Percentiles rank a stretch among this genome's conserved stretches.
phyloP scores from a whole-genome alignment of 2,888 invertebrate genomes.

The Acholoe squamosa region DNA sequence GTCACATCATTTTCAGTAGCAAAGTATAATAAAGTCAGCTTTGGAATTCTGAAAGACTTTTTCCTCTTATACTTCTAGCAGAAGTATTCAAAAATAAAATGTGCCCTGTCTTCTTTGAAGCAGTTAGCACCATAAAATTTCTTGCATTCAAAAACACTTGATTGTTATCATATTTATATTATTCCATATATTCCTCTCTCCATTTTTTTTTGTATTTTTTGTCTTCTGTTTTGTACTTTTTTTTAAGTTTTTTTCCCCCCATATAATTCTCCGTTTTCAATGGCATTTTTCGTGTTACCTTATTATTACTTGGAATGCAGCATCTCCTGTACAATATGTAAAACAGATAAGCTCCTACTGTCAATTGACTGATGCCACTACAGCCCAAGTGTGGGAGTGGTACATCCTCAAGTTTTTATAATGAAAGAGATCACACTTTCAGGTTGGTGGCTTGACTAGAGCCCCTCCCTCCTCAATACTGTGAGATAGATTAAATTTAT shows the following conservation, averaged over 20 bases:
- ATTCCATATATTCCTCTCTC: conserved; percentile 55
- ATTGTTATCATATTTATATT: conserved; percentile 62
- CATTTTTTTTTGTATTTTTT: conserved; percentile 59
- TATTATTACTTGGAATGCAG: conserved; percentile 65
- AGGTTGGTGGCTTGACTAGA: conserved; percentile 60
- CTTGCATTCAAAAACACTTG: conserved; percentile 63
- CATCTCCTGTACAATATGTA: conserved; percentile 65
- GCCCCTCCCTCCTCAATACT: conserved; percentile 61
- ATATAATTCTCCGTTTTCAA: not conserved
- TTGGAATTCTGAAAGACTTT: conserved; percentile 69
- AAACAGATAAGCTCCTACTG: conserved; percentile 63
- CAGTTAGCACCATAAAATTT: conserved; percentile 68
- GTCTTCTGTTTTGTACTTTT: conserved; percentile 39
- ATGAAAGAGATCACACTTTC: conserved; percentile 64
- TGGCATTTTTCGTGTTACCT: conserved; percentile 52
- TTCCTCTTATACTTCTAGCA: conserved; percentile 59
- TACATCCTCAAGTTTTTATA: conserved; percentile 63
- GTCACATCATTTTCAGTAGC: conserved; percentile 67
- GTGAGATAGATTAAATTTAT: conserved; percentile 60
- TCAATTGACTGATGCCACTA: conserved; percentile 61
- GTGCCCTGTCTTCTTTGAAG: conserved; percentile 69
- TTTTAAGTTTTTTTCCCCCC: too few relatives aligned
- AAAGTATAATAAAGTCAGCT: conserved; percentile 68
- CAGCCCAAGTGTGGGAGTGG: conserved; percentile 61
- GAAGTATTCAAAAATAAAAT: conserved; percentile 68